Base-by-base conservation (phyloP, 2,797 vertebrate species). In the Aeoliscus strigatus region DNA sequence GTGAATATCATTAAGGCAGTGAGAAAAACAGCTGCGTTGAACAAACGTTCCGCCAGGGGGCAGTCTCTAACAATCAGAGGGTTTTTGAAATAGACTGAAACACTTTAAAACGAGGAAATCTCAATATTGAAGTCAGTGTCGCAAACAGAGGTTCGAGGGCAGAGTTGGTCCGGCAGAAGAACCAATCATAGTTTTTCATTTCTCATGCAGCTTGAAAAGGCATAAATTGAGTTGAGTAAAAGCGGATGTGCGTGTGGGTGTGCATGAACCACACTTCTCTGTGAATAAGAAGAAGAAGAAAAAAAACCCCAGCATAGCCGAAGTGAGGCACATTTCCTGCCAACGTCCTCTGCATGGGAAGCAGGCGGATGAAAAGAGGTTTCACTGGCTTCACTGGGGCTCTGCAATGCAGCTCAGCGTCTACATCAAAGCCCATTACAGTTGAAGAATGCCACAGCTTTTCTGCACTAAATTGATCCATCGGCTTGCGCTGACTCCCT, bases 341-440 rank as follows among this genome's bases (percentile, higher is more conserved):
- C 64, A 60, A 31, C 60, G 43, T 76, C 58, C 61, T 62, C 58
- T 64, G 75, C 75, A 77, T 52, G 51, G 62, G 71, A 82, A 76
- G 61, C 67, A 77, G 73, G 36, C 53, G 63, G 78, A 82, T 82
- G 67, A 80, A 82, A 80, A 74, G 73, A 69, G 70, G 64, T 66
- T 65, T 71, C 56, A 46, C 60, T 65, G 60, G 41, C 73, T 78
- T 71, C 69, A 60, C 53, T 34, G 13, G 34, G 73, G 63, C 59
- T 59, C 51, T 65, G 64, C 77, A 74, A 82, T 79, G 68, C 77
- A 77, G 81, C 77, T 83, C 75, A 79, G 75, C 67, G 27, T 81
- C 66, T 48, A 86, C 80, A 87, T 86, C 84, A 86, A 86, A 85
- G 80, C 71, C 73, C 77, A 80, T 83, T 82, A 81, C 81, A 76